Evolutionary conservation across 2,888 invertebrate species (phyloP).

Genomic region (Urechis unicinctus): DNA sequence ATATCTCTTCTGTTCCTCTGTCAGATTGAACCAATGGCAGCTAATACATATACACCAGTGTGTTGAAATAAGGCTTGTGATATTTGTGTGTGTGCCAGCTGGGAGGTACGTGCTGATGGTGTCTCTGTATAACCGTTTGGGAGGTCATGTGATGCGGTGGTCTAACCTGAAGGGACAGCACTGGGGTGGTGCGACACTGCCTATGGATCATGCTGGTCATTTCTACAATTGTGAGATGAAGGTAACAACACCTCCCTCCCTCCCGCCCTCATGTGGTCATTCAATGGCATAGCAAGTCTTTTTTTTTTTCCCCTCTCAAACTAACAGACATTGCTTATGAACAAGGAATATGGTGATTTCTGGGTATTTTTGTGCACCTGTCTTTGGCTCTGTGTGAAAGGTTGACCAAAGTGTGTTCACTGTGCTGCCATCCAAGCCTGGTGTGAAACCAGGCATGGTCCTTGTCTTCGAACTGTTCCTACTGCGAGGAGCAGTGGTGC

Average conservation of each 20-base stretch:
- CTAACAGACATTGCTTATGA: too few relatives aligned
- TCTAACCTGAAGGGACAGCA: conserved; percentile 44
- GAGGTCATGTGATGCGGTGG: conserved; percentile 45
- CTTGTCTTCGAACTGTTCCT: conserved; percentile 44
- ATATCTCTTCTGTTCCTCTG: background rate
- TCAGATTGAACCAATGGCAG: too few relatives aligned
- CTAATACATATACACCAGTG: too few relatives aligned
- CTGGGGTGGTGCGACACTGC: conserved; percentile 44
- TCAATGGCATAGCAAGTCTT: background rate
- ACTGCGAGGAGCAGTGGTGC: conserved; percentile 37
- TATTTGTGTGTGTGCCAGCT: conserved; percentile 25
- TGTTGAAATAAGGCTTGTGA: too few relatives aligned
- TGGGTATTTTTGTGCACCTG: background rate
- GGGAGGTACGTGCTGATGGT: conserved; percentile 46
- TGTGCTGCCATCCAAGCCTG: conserved; percentile 39
- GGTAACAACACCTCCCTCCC: conserved; percentile 21
- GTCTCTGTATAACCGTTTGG: conserved; percentile 43
- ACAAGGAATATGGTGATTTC: too few relatives aligned
- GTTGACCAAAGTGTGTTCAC: conserved; percentile 46
- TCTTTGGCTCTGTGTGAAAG: conserved; percentile 18
- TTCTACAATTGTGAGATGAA: conserved; percentile 45
- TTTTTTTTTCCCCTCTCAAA: background rate
- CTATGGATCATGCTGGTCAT: conserved; percentile 40
- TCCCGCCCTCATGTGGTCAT: background rate
- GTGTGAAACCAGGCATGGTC: conserved; percentile 43